These are phyloP conservation scores for Pristionchus entomophagus DNA, from an alignment of 2,888 invertebrate species.

Conservation along the genomic window DNA sequence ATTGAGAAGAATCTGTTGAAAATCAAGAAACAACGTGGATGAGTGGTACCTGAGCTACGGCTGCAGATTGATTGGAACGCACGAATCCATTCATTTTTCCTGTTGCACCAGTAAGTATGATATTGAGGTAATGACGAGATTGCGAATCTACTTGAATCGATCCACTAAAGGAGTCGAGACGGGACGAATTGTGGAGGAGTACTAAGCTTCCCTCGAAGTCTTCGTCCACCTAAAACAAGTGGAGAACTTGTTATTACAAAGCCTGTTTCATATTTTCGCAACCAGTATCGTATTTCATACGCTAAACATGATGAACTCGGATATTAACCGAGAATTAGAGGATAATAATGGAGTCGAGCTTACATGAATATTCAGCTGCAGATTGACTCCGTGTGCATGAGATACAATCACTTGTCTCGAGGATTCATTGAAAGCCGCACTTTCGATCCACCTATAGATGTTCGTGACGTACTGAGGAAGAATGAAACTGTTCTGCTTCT, in stretches of 20 bases:
- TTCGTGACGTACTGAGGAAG: conserved; percentile 64
- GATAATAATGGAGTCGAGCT: too few species aligned
- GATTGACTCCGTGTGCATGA: conserved; percentile 70
- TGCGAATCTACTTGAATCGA: conserved; percentile 65
- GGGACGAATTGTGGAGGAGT: conserved; percentile 73
- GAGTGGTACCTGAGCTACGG: too few species aligned
- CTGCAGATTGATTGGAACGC: too few species aligned
- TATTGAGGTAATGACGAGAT: conserved; percentile 63
- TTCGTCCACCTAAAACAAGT: neutral
- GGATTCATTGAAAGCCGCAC: conserved; percentile 67
- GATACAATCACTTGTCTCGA: conserved; percentile 67
- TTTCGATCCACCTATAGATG: conserved; percentile 69
- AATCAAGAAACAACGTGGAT: too few species aligned
- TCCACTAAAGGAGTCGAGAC: conserved; percentile 69
- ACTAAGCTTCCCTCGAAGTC: conserved; percentile 56
- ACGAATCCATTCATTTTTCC: conserved; percentile 65
- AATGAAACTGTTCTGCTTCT: conserved; percentile 62
- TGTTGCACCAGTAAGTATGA: conserved; percentile 68
- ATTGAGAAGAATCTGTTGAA: too few species aligned
- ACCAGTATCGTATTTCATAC: too few species aligned
- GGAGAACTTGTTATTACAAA: neutral
- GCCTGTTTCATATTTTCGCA: too few species aligned
- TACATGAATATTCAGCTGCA: conserved; percentile 66
- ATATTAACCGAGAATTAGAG: too few species aligned
- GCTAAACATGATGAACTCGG: too few species aligned